A percentile compares a stretch with the other conserved stretches of the same genome.
These are phyloP conservation scores for Caenorhabditis zanzibari DNA, from an alignment of 2,888 invertebrate species.

Conservation along the genomic window DNA sequence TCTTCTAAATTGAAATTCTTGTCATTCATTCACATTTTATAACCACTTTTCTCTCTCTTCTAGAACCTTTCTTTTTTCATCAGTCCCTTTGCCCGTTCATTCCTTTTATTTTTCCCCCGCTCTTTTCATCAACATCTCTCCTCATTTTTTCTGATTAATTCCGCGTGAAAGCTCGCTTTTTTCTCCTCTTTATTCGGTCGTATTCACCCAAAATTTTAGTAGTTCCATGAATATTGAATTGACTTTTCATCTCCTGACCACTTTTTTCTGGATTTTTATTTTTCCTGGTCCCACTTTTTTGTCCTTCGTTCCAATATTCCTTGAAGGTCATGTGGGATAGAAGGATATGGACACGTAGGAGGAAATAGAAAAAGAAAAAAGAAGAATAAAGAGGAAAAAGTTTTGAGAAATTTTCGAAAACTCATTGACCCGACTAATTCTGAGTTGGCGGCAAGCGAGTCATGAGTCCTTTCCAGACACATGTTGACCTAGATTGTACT, in stretches of 20 bases:
- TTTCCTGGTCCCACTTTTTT: not conserved
- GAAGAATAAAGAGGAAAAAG: not conserved
- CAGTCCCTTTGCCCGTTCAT: slow-evolving; percentile 14
- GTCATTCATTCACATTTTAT: slow-evolving; percentile 27
- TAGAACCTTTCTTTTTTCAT: slow-evolving; percentile 8
- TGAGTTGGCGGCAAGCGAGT: slow-evolving; percentile 29
- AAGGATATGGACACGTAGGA: slow-evolving; percentile 18
- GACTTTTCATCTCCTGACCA: slow-evolving; percentile 18
- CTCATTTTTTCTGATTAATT: slow-evolving; percentile 56
- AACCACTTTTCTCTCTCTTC: not conserved
- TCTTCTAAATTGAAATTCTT: slow-evolving; percentile 24
- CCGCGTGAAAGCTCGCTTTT: slow-evolving; percentile 31
- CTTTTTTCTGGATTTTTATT: slow-evolving; percentile 23
- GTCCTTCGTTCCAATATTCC: slow-evolving; percentile 2
- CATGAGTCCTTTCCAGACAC: slow-evolving; percentile 2
- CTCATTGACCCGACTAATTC: slow-evolving; percentile 37
- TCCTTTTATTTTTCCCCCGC: slow-evolving; percentile 12
- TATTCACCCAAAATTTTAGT: slow-evolving; percentile 24
- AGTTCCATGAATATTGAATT: slow-evolving; percentile 56
- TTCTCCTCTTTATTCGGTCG: slow-evolving; percentile 15
- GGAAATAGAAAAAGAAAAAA: slow-evolving; percentile 11
- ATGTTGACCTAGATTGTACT: slow-evolving; percentile 15
- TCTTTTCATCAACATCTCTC: slow-evolving; percentile 30
- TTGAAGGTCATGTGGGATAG: not conserved
- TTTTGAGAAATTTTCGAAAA: slow-evolving; percentile 22